Base-by-base conservation (phyloP, 2,888 invertebrate genomes). In the Dyspetes luteomarginatus region DNA sequence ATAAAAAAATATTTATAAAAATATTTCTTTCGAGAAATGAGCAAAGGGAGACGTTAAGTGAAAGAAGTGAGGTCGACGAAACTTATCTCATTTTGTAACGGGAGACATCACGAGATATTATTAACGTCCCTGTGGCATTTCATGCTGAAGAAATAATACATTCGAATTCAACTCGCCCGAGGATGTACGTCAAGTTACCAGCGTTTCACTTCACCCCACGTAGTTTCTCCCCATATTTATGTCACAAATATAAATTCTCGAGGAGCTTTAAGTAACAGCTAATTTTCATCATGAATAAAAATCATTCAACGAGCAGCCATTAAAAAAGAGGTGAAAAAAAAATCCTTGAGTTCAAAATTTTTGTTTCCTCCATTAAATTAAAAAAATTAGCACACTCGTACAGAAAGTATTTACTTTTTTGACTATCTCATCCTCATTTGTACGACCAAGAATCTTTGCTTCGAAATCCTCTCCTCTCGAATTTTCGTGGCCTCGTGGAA, bases 381-480 rank as follows among this genome's bases (percentile, higher is more conserved):
- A 67, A 60, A 72, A 68, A 76, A 80, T 80, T 76, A 80, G 71
- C 60, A 62, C 75, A 75, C 65, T 43, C 26, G 50, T 67, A 19
- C n/a, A 26, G 19, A 17, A 7, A 4, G 28, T 15, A 48, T 17
- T 7, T 15, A 15, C 17, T 45, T 17, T 69, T 43, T 36, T 58
- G 41, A 26, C 17, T 24, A 41, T 56, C 64, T 62, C 48, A 24
- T 36, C 55, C 62, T 43, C 45, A 67, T 67, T 71, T 71, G 28
- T 36, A 41, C 28, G 28, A 65, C 22, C 58, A 36, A 52, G 48
- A 28, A 72, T 65, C 50, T 28, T 71, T 26, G 41, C 50, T 28
- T 7, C 58, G 60, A 60, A 28, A n/a, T 19, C 30, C n/a, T 30
- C 22, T 30, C 12, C 3, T 26, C 3, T 41, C 1, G 3, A 22